A percentile compares a stretch with the other conserved stretches of the same genome.
Evolutionary conservation across 1,140 invertebrate species (phyloP).

Genomic region (Philaenus spumarius): DNA sequence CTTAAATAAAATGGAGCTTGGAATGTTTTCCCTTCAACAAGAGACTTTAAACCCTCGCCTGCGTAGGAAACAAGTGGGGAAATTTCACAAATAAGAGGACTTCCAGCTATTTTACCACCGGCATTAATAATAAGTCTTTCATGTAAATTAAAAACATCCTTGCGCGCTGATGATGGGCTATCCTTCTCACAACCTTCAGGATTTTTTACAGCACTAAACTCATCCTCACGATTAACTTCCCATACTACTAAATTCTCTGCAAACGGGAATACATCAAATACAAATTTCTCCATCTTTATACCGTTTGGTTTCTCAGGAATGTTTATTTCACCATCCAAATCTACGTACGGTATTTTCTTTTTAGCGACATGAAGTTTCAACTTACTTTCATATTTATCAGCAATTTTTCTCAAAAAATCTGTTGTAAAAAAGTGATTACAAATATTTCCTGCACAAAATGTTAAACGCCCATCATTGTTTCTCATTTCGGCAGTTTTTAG

Average conservation of each 20-base stretch:
- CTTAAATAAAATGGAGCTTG: constrained; percentile 54
- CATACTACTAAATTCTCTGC: constrained; percentile 86
- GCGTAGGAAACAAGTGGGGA: constrained; percentile 87
- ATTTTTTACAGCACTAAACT: constrained; percentile 98
- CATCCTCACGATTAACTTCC: constrained; percentile 86
- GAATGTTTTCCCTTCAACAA: constrained; percentile 61
- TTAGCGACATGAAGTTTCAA: constrained; percentile 92
- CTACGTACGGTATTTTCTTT: constrained; percentile 92
- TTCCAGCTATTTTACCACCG: constrained; percentile 60
- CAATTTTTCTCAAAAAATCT: constrained; percentile 69
- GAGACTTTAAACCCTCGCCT: constrained; percentile 69
- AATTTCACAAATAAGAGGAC: constrained; percentile 74
- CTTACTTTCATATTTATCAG: constrained; percentile 54
- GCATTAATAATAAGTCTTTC: constrained; percentile 74
- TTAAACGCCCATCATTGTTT: constrained; percentile 69
- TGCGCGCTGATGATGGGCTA: constrained; percentile 77
- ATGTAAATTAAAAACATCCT: constrained; percentile 75
- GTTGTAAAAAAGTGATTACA: constrained; percentile 97
- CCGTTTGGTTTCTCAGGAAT: constrained; percentile 84
- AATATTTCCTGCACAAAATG: constrained; percentile 94
- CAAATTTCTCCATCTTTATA: constrained; percentile 99
- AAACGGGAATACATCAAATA: constrained; percentile 97
- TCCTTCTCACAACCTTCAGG: constrained; percentile 79
- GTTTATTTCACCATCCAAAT: constrained; percentile 59
- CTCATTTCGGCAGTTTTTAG: constrained; percentile 74